Evolutionary conservation across 2,113 vertebrate species (phyloP), one percentile per base, ranked within the genome.

Genomic region (Pterophyllum scalare): DNA sequence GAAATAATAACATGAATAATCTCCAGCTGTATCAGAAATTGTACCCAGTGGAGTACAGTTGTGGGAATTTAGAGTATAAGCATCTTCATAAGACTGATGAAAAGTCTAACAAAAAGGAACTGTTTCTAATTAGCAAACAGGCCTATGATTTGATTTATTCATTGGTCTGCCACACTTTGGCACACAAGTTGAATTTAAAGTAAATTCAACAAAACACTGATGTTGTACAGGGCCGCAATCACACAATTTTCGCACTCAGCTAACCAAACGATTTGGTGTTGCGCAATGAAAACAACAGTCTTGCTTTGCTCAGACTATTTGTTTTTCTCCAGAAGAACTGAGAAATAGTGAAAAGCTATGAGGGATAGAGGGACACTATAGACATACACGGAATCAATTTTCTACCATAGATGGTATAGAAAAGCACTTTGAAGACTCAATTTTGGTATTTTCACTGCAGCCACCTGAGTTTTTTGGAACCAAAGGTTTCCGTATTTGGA

Each of bases 91-190:
- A 82, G 40, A 46, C 35, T 46, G 17, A 85, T 33, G 54, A 81
- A 86, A 82, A 64, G 54, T 52, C 43, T 20, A 60, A 59, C 24
- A 77, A 58, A 80, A 67, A 75, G 28, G 2, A 49, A 49, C 77
- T 87, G 79, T 79, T 87, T 91, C 28, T 40, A 60, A 87, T 87
- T 80, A 76, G 5, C 19, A 33, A 59, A 38, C 60, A 60, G 74
- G 54, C 9, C 31, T 54, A 2, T 67, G 7, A 17, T 83, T 80
- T 79, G 72, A 80, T 90, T 80, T 33, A 67, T 54, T 77, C 35
- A 76, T 77, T 77, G 35, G 33, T 19, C 40, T 7, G 40, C 7
- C 59, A 80, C 70, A 3, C 31, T 67, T 70, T 83, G 60, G 60
- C 24, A 1, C 58, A 46, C 56, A 14, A 19, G 77, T 33, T 77